phyloP scores from a whole-genome alignment of 2,888 invertebrate species.

The Pollenia labialis region DNA sequence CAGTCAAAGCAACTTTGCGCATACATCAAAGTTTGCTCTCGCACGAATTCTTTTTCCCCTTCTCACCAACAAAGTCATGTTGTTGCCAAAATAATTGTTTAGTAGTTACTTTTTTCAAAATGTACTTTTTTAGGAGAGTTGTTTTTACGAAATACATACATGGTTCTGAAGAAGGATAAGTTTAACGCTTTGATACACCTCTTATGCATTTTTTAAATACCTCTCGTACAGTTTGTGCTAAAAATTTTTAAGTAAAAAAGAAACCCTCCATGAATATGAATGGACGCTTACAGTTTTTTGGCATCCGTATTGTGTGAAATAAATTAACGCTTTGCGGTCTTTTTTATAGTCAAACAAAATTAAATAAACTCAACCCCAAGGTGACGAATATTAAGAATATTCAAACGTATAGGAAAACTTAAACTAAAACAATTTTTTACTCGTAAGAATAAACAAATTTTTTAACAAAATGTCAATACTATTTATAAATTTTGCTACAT shows the following conservation, averaged over 20 bases:
- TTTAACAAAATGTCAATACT: conserved; percentile 2
- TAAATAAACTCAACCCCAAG: conserved; percentile 47
- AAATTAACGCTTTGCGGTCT: conserved; percentile 56
- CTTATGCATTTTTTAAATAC: too few species aligned
- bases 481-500: conserved; percentile 1
- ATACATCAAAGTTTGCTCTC: too few species aligned
- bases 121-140: too few species aligned
- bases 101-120: too few species aligned
- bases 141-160: too few species aligned
- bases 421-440: not conserved
- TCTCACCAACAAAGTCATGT: too few species aligned
- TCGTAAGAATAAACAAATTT: not conserved
- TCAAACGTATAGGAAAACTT: not conserved
- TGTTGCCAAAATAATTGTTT: too few species aligned
- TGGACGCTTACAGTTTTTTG: conserved; percentile 25
- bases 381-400: conserved; percentile 35
- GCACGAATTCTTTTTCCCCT: too few species aligned
- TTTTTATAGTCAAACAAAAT: conserved; percentile 29
- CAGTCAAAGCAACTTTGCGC: too few species aligned
- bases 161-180: too few species aligned
- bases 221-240: too few species aligned
- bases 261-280: conserved; percentile 14
- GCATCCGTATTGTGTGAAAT: conserved; percentile 65
- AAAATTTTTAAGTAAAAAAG: not conserved
- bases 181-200: too few species aligned